A percentile compares a stretch with the other conserved stretches of the same genome.
These are phyloP conservation scores for Distichodus sexfasciatus DNA, from an alignment of 2,797 vertebrate genomes.

Conservation along the genomic window DNA sequence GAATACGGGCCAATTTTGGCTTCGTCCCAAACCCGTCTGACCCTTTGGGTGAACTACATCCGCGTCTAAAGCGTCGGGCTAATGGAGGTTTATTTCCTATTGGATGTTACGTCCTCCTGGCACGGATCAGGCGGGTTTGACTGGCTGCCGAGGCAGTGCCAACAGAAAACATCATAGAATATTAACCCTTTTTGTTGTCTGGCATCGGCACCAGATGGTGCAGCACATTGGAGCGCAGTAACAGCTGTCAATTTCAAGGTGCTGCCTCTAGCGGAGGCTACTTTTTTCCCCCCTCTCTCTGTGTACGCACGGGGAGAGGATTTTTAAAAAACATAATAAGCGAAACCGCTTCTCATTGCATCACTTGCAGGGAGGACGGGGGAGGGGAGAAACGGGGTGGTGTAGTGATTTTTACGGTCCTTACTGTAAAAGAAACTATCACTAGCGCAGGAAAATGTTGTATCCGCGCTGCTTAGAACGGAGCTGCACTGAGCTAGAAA, in stretches of 20 bases:
- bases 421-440: slow-evolving; percentile 46
- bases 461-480: slow-evolving; percentile 20
- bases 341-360: slow-evolving; percentile 69
- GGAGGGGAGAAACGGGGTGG: slow-evolving; percentile 63
- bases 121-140: slow-evolving; percentile 64
- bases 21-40: slow-evolving; percentile 70
- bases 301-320: slow-evolving; percentile 67
- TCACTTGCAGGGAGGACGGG: no score
- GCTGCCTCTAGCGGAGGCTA: slow-evolving; percentile 73
- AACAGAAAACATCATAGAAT: slow-evolving; percentile 83
- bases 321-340: slow-evolving; percentile 77
- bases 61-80: slow-evolving; percentile 68
- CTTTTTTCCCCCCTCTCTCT: slow-evolving; percentile 68
- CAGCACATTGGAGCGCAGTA: slow-evolving; percentile 67
- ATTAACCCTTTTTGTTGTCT: slow-evolving; percentile 84
- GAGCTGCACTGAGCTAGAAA: slow-evolving; percentile 33
- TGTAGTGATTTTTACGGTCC: no score
- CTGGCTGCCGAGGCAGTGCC: slow-evolving; percentile 67
- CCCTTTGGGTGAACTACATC: slow-evolving; percentile 80
- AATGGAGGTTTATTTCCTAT: slow-evolving; percentile 74
- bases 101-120: slow-evolving; percentile 73
- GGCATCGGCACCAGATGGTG: slow-evolving; percentile 81
- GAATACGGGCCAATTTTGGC: slow-evolving; percentile 68
- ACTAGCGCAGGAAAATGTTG: slow-evolving; percentile 30
- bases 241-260: slow-evolving; percentile 86